Evolutionary conservation across 2,797 vertebrate species (phyloP), one percentile per base, ranked within the genome.

Genomic region (Phoeniculus purpureus): DNA sequence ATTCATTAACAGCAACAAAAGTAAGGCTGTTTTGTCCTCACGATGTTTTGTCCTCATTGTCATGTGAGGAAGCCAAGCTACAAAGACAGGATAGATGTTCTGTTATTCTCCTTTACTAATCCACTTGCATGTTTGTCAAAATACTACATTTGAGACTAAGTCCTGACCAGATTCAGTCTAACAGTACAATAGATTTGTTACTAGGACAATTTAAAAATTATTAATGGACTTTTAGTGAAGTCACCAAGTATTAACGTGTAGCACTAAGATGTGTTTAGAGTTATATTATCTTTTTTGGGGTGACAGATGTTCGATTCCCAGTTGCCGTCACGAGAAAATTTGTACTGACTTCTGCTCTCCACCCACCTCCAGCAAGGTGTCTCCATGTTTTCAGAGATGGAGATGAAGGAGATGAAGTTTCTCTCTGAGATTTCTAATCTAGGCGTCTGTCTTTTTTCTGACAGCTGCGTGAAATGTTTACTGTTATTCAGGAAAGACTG

Each of bases 291-390:
- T 47, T 88, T 73, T 19, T 5, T 74, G 22, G 3, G 10, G 21
- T 40, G 1, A 18, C 21, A 25, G 5, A 0, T 0, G 2, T 81
- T 78, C 37, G 34, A 3, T 13, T 81, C 15, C 25, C 25, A 70
- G 5, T 4, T 60, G 7, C 23, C n/a, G 3, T 34, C 19, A 6
- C 9, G 26, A 52, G 18, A 92, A 68, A 16, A 62, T 87, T 87
- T 79, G 10, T 19, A 43, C 10, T 31, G 17, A 43, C 6, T 79
- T 76, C 16, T 90, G 5, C 4, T 7, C 2, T 81, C 14, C 9
- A 21, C 9, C 1, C 9, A 52, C 12, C 16, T 54, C 13, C 37
- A 59, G 31, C 8, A 71, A 67, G 15, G 2, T 58, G 4, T 72
- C 13, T 55, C 10, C 0, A 0, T 48, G 7, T 50, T 91, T 81